Evolutionary conservation across 1,140 invertebrate genomes (phyloP).

Genomic region (Zaprionus vittiger): DNA sequence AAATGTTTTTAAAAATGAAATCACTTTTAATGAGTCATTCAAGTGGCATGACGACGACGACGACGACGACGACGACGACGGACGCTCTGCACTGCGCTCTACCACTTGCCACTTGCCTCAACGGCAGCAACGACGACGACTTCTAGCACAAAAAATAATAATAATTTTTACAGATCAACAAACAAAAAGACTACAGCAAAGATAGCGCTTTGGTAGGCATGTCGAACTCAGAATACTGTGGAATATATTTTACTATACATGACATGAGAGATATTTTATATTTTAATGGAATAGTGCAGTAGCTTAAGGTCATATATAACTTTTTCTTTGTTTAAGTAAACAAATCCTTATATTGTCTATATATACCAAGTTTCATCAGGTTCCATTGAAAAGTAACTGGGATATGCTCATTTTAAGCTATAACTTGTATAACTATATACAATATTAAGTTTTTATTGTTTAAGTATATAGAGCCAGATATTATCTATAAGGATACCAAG

Average conservation of each 20-base stretch:
- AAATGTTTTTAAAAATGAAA: constrained; percentile 82
- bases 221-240: not conserved
- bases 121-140: constrained; percentile 12
- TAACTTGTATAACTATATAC: too few relatives aligned
- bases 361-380: too few relatives aligned
- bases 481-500: too few relatives aligned
- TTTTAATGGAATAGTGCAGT: not conserved
- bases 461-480: too few relatives aligned
- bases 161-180: constrained; percentile 73
- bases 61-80: not conserved
- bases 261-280: not conserved
- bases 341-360: too few relatives aligned
- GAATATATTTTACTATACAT: not conserved
- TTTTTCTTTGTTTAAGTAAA: too few relatives aligned
- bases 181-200: constrained; percentile 58
- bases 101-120: constrained; percentile 23
- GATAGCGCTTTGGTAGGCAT: not conserved
- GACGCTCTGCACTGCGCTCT: constrained; percentile 21
- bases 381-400: too few relatives aligned
- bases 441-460: too few relatives aligned
- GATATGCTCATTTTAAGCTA: too few relatives aligned
- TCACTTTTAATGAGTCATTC: constrained; percentile 82
- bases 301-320: too few relatives aligned
- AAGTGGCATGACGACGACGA: constrained; percentile 68
- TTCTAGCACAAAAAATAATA: constrained; percentile 74